A percentile compares a stretch with the other conserved stretches of the same genome.
Evolutionary conservation across 2,113 vertebrate species (phyloP).

Genomic region (Cinclus cinclus): DNA sequence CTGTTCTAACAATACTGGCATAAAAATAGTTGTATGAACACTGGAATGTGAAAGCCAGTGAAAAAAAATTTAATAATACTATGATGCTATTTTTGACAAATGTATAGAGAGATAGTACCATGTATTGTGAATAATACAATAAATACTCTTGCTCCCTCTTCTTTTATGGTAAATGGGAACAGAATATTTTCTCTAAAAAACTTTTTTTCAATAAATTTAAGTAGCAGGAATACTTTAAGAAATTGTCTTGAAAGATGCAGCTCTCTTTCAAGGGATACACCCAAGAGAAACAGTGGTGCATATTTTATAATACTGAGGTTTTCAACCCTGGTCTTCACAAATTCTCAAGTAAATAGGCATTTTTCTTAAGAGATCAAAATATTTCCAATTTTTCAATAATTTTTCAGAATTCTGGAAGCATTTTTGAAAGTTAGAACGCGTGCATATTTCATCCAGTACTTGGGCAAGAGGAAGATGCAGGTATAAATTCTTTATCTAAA

Average conservation of each 20-base stretch:
- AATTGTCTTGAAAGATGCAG: not conserved
- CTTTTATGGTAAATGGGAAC: not conserved
- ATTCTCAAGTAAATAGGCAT: not conserved
- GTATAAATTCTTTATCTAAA: not conserved
- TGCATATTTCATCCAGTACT: fast-evolving
- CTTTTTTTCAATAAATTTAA: not conserved
- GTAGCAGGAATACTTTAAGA: not conserved
- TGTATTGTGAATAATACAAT: not conserved
- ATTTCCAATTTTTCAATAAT: not conserved
- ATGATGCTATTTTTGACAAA: not conserved
- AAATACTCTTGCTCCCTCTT: not conserved
- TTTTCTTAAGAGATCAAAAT: not conserved
- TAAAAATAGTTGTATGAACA: not conserved
- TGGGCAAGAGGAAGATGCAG: not conserved
- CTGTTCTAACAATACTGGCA: fast-evolving
- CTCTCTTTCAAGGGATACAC: not conserved
- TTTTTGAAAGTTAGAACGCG: not conserved
- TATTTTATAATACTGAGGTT: not conserved
- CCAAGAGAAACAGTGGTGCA: not conserved
- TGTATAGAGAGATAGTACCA: not conserved
- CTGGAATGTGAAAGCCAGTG: not conserved
- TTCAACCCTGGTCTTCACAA: not conserved
- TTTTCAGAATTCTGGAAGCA: not conserved
- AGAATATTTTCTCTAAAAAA: not conserved
- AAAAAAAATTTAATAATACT: not conserved